Evolutionary conservation across 37 sponge, comb jelly and placozoan species (phyloP), one percentile per base, ranked within the genome.

Genomic region (Geodia barretti): DNA sequence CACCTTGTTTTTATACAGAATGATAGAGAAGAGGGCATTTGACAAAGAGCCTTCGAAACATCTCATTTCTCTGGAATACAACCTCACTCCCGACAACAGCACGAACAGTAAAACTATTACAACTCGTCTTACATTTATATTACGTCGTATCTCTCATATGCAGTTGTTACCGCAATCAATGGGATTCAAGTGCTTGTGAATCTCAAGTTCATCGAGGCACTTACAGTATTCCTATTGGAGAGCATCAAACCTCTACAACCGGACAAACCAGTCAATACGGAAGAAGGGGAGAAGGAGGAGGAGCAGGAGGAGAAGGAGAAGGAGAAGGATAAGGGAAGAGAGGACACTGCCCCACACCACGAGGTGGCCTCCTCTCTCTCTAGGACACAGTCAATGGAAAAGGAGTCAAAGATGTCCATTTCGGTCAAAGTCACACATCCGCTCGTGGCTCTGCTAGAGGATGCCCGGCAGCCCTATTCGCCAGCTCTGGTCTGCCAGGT

Each of bases 391-490:
- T 47, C 54, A 47, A 47, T 14, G 54, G 14, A 7, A 17, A 47
- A 14, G 54, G 54, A 47, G 54, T 47, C 54, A 2, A 62, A 64
- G 67, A 68, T 80, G 61, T 54, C 24, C 17, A n/a, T 80, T 29
- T 23, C 36, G 21, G 80, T 40, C 8, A 25, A 14, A 0, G 64
- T 84, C 25, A 40, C 29, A 0, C 42, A 47, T 41, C 90, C 90
- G 30, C 31, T 59, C 1, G 76, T 90, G 19, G 86, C 90, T 35
- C 72, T 90, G 39, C 64, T 90, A 47, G 86, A 83, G 41, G 28
- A 89, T 41, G 36, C 86, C 9, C 43, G 31, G 33, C 24, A 37
- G 42, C 11, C 28, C 1, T 68, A 83, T 43, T 63, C 84, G 1
- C 41, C 60, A 29, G 80, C 75, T 41, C 68, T 89, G 25, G 79